Conservation (phyloP, 2,797 vertebrate species). For the Salmo trutta region DNA sequence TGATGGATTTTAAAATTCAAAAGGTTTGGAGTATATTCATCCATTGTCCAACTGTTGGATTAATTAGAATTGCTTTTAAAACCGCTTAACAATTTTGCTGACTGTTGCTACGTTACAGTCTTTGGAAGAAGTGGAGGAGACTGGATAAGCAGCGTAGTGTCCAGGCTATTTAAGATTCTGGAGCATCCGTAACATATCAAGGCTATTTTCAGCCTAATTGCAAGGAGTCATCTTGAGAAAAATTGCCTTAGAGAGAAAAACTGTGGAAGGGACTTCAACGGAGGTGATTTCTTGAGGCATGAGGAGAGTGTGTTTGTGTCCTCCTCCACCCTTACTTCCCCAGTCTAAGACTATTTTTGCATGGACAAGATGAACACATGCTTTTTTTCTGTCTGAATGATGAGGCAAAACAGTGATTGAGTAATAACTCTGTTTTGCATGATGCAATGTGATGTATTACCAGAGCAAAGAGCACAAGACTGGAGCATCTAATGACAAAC, state of each 20-base stretch:
- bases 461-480: neutral
- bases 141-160: neutral
- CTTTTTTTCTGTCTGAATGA: neutral
- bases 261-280: too few species aligned
- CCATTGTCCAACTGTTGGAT: too few species aligned
- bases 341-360: neutral
- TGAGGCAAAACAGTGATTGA: neutral
- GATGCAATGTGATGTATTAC: too few species aligned
- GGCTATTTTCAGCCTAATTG: slow-evolving; percentile 49
- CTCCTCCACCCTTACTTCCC: neutral
- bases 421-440: too few species aligned
- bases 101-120: too few species aligned
- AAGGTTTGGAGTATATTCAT: too few species aligned
- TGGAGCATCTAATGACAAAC: neutral
- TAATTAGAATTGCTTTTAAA: too few species aligned
- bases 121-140: too few species aligned
- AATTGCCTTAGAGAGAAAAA: too few species aligned
- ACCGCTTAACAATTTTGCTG: too few species aligned
- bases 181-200: neutral
- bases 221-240: slow-evolving; percentile 5
- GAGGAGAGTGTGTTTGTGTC: neutral
- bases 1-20: too few species aligned
- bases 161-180: neutral
- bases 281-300: neutral
- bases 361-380: too few species aligned